A percentile compares a stretch with the other conserved stretches of the same genome.
Evolutionary conservation across 2,888 invertebrate genomes (phyloP).

Genomic region (Philereme transversata): DNA sequence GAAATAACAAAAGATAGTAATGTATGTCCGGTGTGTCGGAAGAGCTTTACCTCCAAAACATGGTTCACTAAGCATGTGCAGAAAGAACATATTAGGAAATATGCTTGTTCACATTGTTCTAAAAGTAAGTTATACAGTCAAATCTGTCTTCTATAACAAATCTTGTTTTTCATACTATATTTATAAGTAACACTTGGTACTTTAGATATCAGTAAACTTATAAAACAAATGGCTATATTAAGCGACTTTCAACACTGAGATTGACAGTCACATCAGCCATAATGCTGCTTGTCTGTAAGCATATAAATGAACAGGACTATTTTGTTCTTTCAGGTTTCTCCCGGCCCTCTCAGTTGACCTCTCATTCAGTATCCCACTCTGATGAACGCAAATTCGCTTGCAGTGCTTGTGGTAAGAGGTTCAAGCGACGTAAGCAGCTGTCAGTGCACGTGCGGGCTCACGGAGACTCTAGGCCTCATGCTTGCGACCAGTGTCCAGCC

Average conservation of each 20-base stretch:
- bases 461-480: constrained; percentile 58
- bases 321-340: constrained; percentile 58
- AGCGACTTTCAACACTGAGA: too few species aligned
- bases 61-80: constrained; percentile 71
- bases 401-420: constrained; percentile 63
- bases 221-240: too few species aligned
- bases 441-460: constrained; percentile 62
- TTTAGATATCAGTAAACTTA: too few species aligned
- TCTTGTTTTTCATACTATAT: background rate
- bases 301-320: too few species aligned
- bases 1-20: constrained; percentile 41
- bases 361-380: constrained; percentile 62
- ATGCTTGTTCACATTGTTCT: constrained; percentile 59
- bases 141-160: background rate
- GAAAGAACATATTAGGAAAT: constrained; percentile 62
- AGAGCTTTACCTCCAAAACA: constrained; percentile 61
- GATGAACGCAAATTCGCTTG: constrained; percentile 65
- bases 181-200: too few species aligned
- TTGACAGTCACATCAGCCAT: too few species aligned
- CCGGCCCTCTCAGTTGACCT: constrained; percentile 55
- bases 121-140: constrained; percentile 57
- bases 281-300: too few species aligned
- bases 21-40: constrained; percentile 61
- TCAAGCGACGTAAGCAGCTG: constrained; percentile 67
- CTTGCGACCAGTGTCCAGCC: constrained; percentile 68